A percentile compares a stretch with the other conserved stretches of the same genome.
These are phyloP conservation scores for Parotocinclus haroldoi DNA, from an alignment of 2,797 vertebrate genomes.

Conservation along the genomic window DNA sequence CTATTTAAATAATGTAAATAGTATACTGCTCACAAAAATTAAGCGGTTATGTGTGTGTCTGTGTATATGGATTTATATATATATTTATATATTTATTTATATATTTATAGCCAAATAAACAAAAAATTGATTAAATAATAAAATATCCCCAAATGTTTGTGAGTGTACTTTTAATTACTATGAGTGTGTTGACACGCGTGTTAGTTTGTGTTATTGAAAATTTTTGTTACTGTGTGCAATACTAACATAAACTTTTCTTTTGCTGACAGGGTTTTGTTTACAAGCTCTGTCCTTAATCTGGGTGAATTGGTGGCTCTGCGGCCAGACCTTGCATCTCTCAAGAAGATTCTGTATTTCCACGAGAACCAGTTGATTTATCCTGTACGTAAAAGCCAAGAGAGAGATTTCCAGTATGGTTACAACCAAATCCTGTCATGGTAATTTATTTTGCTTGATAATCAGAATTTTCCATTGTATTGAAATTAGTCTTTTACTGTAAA, in stretches of 20 bases:
- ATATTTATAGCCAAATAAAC: too few species aligned
- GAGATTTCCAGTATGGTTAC: conserved; percentile 96
- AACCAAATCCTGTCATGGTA: conserved; percentile 97
- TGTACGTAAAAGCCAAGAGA: conserved; percentile 79
- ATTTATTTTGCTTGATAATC: conserved; percentile 8
- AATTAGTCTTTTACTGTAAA: conserved; percentile 2
- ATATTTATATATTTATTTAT: too few species aligned
- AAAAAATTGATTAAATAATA: too few species aligned
- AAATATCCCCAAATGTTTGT: too few species aligned
- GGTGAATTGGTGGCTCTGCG: conserved; percentile 88
- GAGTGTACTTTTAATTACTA: neutral
- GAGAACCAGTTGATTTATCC: conserved; percentile 95
- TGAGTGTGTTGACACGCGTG: too few species aligned
- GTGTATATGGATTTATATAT: too few species aligned
- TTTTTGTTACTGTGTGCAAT: too few species aligned
- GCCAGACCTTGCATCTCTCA: conserved; percentile 85
- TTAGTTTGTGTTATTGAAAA: neutral
- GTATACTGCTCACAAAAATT: too few species aligned
- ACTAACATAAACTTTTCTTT: conserved; percentile 47
- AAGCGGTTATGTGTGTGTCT: too few species aligned
- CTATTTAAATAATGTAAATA: too few species aligned
- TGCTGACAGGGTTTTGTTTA: conserved; percentile 80
- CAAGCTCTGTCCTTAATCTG: conserved; percentile 93
- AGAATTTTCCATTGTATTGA: neutral
- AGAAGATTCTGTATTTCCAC: conserved; percentile 95